Conservation (phyloP, 2,888 invertebrate genomes). For the Ormyrus nitidulus region DNA sequence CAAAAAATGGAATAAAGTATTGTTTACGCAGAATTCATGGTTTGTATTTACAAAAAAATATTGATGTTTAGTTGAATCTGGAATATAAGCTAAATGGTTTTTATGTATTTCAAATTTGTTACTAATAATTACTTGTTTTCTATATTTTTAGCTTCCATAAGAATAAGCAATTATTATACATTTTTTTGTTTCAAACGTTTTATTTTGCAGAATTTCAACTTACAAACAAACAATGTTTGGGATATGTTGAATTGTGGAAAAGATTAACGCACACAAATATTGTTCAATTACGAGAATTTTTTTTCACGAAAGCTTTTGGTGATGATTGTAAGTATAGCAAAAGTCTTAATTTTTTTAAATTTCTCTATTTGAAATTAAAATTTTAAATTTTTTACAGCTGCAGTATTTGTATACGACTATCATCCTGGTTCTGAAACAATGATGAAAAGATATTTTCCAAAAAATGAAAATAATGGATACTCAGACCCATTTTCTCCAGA, state of each 20-base stretch:
- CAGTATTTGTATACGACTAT: conserved; percentile 97
- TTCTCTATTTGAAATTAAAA: conserved; percentile 4
- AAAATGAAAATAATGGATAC: conserved; percentile 81
- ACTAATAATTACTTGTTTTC: neutral
- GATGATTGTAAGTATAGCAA: conserved; percentile 88
- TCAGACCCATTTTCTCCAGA: conserved; percentile 89
- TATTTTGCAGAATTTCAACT: conserved; percentile 83
- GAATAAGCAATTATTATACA: conserved; percentile 6
- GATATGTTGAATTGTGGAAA: conserved; percentile 95
- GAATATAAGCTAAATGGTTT: neutral
- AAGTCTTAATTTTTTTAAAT: neutral
- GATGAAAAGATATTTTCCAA: conserved; percentile 88
- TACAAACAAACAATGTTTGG: conserved; percentile 89
- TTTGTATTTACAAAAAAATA: conserved; percentile 63
- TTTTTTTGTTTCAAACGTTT: neutral
- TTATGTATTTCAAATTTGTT: neutral
- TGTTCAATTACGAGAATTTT: conserved; percentile 93
- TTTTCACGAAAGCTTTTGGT: conserved; percentile 96
- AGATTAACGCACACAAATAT: conserved; percentile 96
- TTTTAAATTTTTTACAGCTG: conserved; percentile 80
- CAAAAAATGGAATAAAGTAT: conserved; percentile 89
- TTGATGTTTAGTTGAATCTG: neutral
- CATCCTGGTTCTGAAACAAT: conserved; percentile 94
- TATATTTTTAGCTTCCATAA: conserved; percentile 1
- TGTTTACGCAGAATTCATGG: conserved; percentile 93